Percentiles rank a stretch among this genome's conserved stretches.
phyloP scores from a whole-genome alignment of 2,888 invertebrate genomes.

The Xylota sylvarum region DNA sequence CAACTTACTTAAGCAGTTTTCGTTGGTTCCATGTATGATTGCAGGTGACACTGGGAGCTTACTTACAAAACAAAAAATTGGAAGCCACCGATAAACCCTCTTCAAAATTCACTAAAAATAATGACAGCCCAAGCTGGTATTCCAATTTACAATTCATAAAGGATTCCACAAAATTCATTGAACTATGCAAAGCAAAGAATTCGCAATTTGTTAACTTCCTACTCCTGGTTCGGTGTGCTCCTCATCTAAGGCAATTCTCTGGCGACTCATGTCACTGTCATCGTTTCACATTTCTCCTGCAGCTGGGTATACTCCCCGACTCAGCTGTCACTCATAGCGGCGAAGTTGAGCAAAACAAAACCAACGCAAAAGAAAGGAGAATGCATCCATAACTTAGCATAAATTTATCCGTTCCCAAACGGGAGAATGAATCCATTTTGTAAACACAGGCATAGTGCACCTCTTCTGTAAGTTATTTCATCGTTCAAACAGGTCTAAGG shows the following conservation, averaged over 20 bases:
- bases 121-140: constrained; percentile 33
- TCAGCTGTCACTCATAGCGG: constrained; percentile 74
- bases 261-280: constrained; percentile 74
- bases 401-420: constrained; percentile 47
- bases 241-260: constrained; percentile 45
- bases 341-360: constrained; percentile 24
- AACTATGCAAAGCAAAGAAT: constrained; percentile 71
- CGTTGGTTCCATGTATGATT: background rate
- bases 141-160: constrained; percentile 70
- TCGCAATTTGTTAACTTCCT: constrained; percentile 64
- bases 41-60: background rate
- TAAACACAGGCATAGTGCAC: constrained; percentile 63
- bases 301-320: constrained; percentile 69
- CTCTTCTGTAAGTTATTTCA: background rate
- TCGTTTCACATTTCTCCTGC: constrained; percentile 74
- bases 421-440: constrained; percentile 36
- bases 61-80: background rate
- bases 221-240: constrained; percentile 9
- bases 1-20: too few relatives aligned
- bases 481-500: constrained; percentile 4
- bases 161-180: constrained; percentile 71
- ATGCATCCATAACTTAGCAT: constrained; percentile 74
- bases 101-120: constrained; percentile 38
- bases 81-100: background rate
- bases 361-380: constrained; percentile 39